phyloP scores from a whole-genome alignment of 2,113 vertebrate species.

The Xenus cinereus region DNA sequence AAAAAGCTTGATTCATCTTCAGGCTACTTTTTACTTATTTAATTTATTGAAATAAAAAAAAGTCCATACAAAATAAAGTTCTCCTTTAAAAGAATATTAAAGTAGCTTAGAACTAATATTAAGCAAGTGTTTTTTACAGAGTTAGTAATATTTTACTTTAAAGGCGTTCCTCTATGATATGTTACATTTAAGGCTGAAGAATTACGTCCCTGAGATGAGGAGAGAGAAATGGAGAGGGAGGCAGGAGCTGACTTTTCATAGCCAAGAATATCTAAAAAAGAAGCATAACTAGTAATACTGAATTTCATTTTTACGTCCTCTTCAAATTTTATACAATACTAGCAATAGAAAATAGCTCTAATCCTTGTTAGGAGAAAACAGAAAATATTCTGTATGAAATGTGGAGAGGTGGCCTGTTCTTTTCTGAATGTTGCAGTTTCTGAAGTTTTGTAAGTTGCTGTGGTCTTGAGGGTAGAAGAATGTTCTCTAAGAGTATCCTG shows the following conservation, averaged over 20 bases:
- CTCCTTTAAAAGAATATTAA: not conserved
- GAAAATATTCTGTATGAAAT: not conserved
- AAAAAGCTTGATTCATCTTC: not conserved
- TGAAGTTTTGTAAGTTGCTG: not conserved
- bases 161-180: not conserved
- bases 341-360: not conserved
- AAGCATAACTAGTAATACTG: not conserved
- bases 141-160: not conserved
- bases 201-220: not conserved
- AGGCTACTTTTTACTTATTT: not conserved
- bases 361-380: not conserved
- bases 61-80: not conserved
- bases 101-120: not conserved
- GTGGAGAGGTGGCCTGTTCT: not conserved
- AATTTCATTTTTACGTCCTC: not conserved
- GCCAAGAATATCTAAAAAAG: not conserved
- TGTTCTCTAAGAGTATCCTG: not conserved
- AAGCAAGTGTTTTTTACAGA: not conserved
- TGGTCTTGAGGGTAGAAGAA: not conserved
- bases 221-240: not conserved
- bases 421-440: not conserved
- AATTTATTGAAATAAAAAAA: not conserved
- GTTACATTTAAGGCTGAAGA: not conserved
- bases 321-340: not conserved
- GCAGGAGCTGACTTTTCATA: not conserved